Percentiles rank a stretch among this genome's conserved stretches.
Conservation (phyloP, 2,113 vertebrate genomes). For the Pygoscelis antarcticus region DNA sequence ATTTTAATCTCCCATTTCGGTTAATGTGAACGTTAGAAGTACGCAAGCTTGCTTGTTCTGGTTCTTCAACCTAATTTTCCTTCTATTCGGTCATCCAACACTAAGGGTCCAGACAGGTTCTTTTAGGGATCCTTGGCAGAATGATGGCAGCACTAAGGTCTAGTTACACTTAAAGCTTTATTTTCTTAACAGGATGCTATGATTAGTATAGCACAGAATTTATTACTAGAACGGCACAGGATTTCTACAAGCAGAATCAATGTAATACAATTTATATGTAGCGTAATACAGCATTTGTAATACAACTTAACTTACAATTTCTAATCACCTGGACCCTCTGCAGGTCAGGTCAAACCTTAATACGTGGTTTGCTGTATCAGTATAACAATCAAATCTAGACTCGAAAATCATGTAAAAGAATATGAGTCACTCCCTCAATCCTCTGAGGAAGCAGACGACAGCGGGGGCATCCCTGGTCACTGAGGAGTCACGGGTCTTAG, state of each 20-base stretch:
- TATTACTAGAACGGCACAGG: neutral
- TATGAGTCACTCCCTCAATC: neutral
- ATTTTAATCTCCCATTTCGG: neutral
- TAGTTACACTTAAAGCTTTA: neutral
- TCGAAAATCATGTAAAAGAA: neutral
- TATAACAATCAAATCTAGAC: neutral
- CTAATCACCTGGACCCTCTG: neutral
- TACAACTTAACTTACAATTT: neutral
- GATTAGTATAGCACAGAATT: neutral
- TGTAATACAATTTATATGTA: no score
- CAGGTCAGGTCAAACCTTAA: neutral
- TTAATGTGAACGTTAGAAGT: neutral
- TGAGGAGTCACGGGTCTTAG: neutral
- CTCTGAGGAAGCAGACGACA: neutral
- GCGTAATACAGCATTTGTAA: neutral
- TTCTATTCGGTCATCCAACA: neutral
- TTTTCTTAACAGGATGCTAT: neutral
- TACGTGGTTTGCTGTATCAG: neutral
- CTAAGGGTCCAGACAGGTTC: neutral
- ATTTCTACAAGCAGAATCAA: neutral
- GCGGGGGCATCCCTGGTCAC: neutral
- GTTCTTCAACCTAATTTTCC: neutral
- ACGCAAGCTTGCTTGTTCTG: neutral
- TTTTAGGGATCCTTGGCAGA: neutral
- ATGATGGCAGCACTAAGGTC: neutral